phyloP scores from a whole-genome alignment of 2,888 invertebrate species.

The Volucella inanis region DNA sequence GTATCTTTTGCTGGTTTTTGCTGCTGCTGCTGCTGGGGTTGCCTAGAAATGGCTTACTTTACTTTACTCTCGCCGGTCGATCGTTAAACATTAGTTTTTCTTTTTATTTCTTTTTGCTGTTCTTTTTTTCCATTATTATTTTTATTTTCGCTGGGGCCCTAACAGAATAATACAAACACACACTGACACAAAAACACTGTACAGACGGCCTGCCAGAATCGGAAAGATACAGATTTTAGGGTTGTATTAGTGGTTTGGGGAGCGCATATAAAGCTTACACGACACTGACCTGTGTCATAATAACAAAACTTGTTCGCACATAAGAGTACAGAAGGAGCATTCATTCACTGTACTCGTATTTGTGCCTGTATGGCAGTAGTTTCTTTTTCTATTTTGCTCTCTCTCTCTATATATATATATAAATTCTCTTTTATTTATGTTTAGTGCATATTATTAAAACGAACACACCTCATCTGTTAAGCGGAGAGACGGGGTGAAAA shows the following conservation, averaged over 20 bases:
- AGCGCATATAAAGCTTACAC: slow-evolving; percentile 50
- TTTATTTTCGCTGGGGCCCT: slow-evolving; percentile 21
- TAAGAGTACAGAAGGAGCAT: slow-evolving; percentile 39
- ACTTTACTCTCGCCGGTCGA: slow-evolving; percentile 60
- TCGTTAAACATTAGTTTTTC: slow-evolving; percentile 37
- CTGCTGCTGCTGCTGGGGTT: slow-evolving; percentile 26
- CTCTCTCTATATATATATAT: background rate
- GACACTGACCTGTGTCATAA: slow-evolving; percentile 75
- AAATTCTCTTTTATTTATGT: slow-evolving; percentile 29
- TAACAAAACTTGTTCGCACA: slow-evolving; percentile 65
- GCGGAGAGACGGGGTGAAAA: background rate
- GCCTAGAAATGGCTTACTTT: slow-evolving; percentile 63
- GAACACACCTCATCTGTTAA: slow-evolving; percentile 30
- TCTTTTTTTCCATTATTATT: background rate
- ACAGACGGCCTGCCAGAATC: background rate
- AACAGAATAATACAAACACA: slow-evolving; percentile 18
- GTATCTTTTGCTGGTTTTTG: slow-evolving; percentile 34
- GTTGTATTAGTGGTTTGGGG: slow-evolving; percentile 50
- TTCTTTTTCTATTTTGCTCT: slow-evolving; percentile 25
- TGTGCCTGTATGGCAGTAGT: slow-evolving; percentile 30
- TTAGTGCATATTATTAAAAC: slow-evolving; percentile 46
- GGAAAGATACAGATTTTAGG: slow-evolving; percentile 31
- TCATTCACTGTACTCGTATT: slow-evolving; percentile 35
- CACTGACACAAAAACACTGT: slow-evolving; percentile 33
- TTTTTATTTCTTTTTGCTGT: slow-evolving; percentile 16